phyloP scores from a whole-genome alignment of 2,888 invertebrate species.

The Microchrysa polita region DNA sequence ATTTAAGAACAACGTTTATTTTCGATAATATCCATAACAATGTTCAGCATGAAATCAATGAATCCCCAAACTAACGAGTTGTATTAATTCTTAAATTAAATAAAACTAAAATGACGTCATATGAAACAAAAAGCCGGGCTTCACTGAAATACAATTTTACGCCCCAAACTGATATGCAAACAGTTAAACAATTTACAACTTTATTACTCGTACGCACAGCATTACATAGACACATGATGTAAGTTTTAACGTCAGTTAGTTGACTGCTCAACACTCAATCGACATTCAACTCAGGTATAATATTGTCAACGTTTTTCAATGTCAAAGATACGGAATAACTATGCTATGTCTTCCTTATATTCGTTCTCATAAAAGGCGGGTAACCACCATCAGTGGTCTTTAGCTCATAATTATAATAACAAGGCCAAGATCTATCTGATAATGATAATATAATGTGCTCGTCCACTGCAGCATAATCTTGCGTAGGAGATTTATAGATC shows the following conservation, averaged over 20 bases:
- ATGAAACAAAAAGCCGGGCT: no score
- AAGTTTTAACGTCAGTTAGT: background rate
- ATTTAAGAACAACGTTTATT: no score
- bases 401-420: background rate
- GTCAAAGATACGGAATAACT: slow-evolving; percentile 44
- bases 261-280: slow-evolving; percentile 21
- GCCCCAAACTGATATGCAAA: no score
- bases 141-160: no score
- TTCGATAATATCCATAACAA: no score
- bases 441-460: background rate
- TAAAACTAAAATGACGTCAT: no score
- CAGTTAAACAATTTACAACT: no score
- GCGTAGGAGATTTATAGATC: no score
- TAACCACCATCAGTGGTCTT: background rate
- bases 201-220: no score
- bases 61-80: no score
- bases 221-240: background rate
- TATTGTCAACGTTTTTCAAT: slow-evolving; percentile 43
- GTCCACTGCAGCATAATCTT: background rate
- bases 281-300: slow-evolving; percentile 47
- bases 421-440: background rate
- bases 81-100: no score
- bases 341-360: slow-evolving; percentile 35
- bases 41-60: no score
- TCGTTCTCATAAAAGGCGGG: slow-evolving; percentile 3